Conservation (phyloP, 2,113 vertebrate genomes). For the Oplegnathus fasciatus region DNA sequence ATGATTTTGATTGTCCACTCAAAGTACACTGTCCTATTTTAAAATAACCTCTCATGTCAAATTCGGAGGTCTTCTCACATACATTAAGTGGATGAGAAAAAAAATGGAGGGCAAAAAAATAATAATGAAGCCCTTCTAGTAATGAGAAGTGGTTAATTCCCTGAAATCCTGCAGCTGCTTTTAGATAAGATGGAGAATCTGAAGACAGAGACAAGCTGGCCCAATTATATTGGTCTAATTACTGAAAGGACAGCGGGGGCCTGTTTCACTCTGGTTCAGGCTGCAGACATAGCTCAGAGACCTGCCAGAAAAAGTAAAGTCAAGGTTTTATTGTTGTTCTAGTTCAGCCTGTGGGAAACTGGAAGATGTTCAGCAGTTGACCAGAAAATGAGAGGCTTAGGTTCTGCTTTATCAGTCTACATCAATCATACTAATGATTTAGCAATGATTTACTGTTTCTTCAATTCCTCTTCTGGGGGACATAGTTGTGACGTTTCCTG, state of each 20-base stretch:
- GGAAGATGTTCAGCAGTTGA: constrained; percentile 11
- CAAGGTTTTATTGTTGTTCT: constrained; percentile 24
- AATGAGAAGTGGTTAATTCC: constrained; percentile 52
- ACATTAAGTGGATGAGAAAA: constrained; percentile 7
- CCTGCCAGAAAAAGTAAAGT: neutral
- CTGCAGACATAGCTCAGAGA: constrained; percentile 35
- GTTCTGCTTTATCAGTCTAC: neutral
- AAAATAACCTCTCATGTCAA: constrained; percentile 1
- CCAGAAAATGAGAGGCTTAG: neutral
- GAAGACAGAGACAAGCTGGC: constrained; percentile 38
- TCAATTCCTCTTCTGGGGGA: neutral
- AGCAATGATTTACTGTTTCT: neutral
- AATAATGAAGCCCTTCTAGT: constrained; percentile 28
- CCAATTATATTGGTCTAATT: constrained; percentile 59
- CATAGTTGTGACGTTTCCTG: neutral
- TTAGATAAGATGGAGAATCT: constrained; percentile 52
- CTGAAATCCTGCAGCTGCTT: constrained; percentile 47
- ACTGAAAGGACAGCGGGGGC: constrained; percentile 42
- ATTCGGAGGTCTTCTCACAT: constrained; percentile 10
- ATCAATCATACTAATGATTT: too few relatives aligned
- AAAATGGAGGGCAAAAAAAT: neutral
- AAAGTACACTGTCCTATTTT: neutral
- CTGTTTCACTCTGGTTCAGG: constrained; percentile 25
- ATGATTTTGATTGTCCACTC: neutral
- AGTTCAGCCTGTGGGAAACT: constrained; percentile 4